Evolutionary conservation across 2,797 vertebrate species (phyloP), one percentile per base, ranked within the genome.

Genomic region (Cuniculus paca): DNA sequence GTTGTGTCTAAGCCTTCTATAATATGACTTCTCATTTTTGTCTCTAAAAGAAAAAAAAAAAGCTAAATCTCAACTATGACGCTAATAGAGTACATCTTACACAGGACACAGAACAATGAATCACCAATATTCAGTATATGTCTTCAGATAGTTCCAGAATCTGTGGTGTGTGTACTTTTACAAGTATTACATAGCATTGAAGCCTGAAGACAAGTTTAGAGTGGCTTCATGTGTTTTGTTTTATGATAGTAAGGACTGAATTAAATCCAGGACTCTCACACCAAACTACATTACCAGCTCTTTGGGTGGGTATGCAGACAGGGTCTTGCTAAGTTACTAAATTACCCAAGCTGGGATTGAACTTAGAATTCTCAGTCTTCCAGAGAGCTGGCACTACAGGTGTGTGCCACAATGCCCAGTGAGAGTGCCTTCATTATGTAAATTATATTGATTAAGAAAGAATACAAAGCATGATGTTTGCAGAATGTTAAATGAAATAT

Each of bases 401-500:
- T 31, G 14, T 78, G 75, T 52, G 31, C 31, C 31, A 78, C 5
- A 5, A 9, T 19, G 48, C 6, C 75, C 45, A 34, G 31, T 52
- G 17, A 78, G 48, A 34, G 31, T n/a, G 31, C 48, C 12, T 17
- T 34, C 60, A n/a, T 74, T 68, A 11, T 54, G 8, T 31, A 90
- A 58, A 60, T 28, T 39, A 36, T 63, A 61, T 5, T 6, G 4
- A 52, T 16, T 80, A 68, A 90, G 72, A 80, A 84, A 86, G 61
- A 90, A 83, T 45, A 36, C 34, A 88, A 19, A 74, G 60, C 3
- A 79, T 8, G 26, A 85, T 80, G 1, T 54, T 28, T 79, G 17
- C 52, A 56, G 61, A 83, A 95, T 79, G 50, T 75, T 86, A 75
- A 75, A 12, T 42, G 39, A 60, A 88, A 50, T 92, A 82, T 93